These are phyloP conservation scores for Apodemus agrarius DNA, from an alignment of 2,797 vertebrate genomes.

Conservation along the genomic window DNA sequence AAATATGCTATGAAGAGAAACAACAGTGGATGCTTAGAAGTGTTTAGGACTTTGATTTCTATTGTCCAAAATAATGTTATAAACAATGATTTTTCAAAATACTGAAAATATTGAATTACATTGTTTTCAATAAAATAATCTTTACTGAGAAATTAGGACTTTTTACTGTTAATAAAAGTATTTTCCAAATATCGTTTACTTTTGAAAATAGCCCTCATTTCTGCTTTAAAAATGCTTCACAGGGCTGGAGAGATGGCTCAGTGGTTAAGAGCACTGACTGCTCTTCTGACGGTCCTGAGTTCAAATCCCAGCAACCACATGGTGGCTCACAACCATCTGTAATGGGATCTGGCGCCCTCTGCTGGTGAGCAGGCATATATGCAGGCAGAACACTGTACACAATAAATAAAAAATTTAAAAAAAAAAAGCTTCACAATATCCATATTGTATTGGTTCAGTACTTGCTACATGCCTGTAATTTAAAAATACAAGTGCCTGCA, in stretches of 20 bases:
- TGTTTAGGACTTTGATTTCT: conserved; percentile 71
- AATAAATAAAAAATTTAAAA: no score
- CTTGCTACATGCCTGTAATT: background rate
- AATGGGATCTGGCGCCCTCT: no score
- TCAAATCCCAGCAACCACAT: no score
- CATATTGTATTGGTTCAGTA: background rate
- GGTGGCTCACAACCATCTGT: no score
- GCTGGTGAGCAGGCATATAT: no score
- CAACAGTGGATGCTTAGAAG: conserved; percentile 64
- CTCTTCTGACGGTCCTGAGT: no score
- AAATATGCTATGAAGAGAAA: conserved; percentile 50
- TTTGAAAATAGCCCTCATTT: conserved; percentile 56
- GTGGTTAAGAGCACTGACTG: no score
- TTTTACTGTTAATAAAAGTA: conserved; percentile 72
- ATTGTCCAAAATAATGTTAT: conserved; percentile 61
- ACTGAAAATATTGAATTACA: conserved; percentile 59
- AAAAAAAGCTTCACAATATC: conserved; percentile 5
- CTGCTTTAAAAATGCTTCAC: conserved; percentile 18
- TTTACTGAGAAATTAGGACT: conserved; percentile 63
- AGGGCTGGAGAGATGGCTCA: no score
- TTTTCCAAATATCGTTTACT: conserved; percentile 68
- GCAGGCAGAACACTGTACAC: no score
- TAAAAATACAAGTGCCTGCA: conserved; percentile 8
- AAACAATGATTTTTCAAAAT: conserved; percentile 62
- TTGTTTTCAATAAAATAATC: conserved; percentile 68